These are phyloP conservation scores for Tethea ocularis DNA, from an alignment of 2,888 invertebrate species.

Conservation along the genomic window DNA sequence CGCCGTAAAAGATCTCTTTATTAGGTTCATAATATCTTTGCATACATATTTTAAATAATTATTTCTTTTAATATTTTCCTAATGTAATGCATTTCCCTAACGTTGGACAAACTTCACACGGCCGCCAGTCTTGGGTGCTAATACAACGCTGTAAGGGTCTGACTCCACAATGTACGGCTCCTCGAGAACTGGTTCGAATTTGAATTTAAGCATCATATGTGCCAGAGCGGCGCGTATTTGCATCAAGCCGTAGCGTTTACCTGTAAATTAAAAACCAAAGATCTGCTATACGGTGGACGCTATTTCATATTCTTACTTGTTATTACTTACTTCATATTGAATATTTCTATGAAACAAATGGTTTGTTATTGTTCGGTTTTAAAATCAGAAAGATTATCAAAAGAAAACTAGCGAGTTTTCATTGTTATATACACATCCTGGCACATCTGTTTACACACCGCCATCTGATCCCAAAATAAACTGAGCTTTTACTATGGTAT, in stretches of 20 bases:
- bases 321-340: too few relatives aligned
- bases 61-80: too few relatives aligned
- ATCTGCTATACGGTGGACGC: neutral
- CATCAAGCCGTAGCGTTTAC: conserved; percentile 69
- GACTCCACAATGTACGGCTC: conserved; percentile 40
- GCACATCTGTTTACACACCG: too few relatives aligned
- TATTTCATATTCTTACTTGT: neutral
- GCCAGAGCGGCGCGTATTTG: conserved; percentile 65
- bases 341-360: too few relatives aligned
- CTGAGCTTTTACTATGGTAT: too few relatives aligned
- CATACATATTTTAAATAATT: too few relatives aligned
- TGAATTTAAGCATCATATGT: conserved; percentile 54
- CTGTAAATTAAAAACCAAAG: conserved; percentile 38
- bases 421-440: too few relatives aligned
- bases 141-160: conserved; percentile 56
- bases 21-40: too few relatives aligned
- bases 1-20: too few relatives aligned
- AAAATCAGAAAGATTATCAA: too few relatives aligned
- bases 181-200: conserved; percentile 41
- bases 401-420: too few relatives aligned
- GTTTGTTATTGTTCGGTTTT: neutral
- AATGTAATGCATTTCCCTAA: conserved; percentile 9
- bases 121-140: conserved; percentile 51
- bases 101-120: conserved; percentile 55
- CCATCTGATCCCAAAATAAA: too few relatives aligned